These are phyloP conservation scores for Thryonomys swinderianus DNA, from an alignment of 2,113 vertebrate genomes.

Conservation along the genomic window DNA sequence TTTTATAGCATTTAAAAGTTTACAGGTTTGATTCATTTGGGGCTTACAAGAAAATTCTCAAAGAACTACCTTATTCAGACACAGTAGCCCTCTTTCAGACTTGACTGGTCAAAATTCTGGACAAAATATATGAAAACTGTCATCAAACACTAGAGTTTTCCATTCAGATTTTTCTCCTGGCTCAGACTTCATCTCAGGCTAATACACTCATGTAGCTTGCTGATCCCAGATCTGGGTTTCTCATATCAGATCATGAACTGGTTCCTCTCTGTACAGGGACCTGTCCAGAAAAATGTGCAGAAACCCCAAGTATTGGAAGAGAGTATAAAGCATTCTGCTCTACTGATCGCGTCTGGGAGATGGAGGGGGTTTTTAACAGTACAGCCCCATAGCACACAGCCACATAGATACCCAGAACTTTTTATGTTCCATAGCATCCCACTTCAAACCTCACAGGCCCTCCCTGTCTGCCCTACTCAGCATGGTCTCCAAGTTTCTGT, in stretches of 20 bases:
- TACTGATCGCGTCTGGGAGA: neutral
- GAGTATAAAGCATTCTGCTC: neutral
- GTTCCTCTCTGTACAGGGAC: neutral
- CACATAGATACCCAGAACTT: neutral
- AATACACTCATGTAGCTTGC: neutral
- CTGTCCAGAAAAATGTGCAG: neutral
- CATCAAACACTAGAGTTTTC: neutral
- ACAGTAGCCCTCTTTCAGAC: neutral
- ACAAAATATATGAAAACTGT: neutral
- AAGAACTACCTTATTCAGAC: neutral
- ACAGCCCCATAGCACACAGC: neutral
- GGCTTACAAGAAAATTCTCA: neutral
- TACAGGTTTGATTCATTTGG: slow-evolving; percentile 40
- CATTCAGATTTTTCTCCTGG: neutral
- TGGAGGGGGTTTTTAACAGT: neutral
- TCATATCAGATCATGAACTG: neutral
- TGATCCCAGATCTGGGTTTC: neutral
- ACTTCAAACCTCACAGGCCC: neutral
- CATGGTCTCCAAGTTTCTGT: neutral
- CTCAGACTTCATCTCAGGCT: neutral
- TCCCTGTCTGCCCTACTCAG: neutral
- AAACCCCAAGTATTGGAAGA: neutral
- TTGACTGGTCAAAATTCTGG: neutral
- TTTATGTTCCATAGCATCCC: neutral
- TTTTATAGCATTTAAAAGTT: slow-evolving; percentile 51